Base-by-base conservation (phyloP, 35 echinoderm and acorn worm species). In the Ophiothrix spiculata region DNA sequence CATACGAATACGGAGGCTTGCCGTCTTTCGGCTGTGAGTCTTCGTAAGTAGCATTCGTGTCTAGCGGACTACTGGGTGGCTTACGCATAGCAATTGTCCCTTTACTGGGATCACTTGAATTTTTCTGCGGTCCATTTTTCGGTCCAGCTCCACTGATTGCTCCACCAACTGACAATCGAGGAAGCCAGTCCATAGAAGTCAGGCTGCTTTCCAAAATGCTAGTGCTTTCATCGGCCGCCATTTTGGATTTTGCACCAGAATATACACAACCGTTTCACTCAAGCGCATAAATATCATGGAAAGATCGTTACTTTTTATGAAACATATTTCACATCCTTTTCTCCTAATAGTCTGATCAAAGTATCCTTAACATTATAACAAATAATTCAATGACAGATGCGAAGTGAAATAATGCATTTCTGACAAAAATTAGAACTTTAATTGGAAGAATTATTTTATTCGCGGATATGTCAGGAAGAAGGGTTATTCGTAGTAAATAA, bases 171-270 rank as follows among this genome's bases (percentile, higher is more conserved):
- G 76, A 90, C 74, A 97, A 82, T 36, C 89, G 88, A 25, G 84
- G 91, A 21, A 99, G 87, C 96, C 96, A 99, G 89, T 99, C 96
- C 96, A 99, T 94, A 10, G 92, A 88, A 93, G 96, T 99, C 76
- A 99, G 79, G 76, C 96, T 99, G 78, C 90, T 99, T 60, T 49
- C 81, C 81, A 83, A 42, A 12, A 69, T 28, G 74, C 87, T 91
- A 45, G 91, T 84, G 13, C 93, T 74, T 73, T 90, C 29, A 16
- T 99, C 92, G 28, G 81, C 40, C 95, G 96, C 96, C 96, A 94
- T 94, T 80, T 99, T 99, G 96, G 79, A 83, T 99, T 74, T 89
- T 83, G 83, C 46, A 64, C 45, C 37, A 84, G 45, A 38, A 75
- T 81, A 81, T 40, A 69, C 40, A 64, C 11, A 75, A 37, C 81